These are phyloP conservation scores for Sesamia nonagrioides DNA, from an alignment of 1,140 invertebrate genomes.

Conservation along the genomic window DNA sequence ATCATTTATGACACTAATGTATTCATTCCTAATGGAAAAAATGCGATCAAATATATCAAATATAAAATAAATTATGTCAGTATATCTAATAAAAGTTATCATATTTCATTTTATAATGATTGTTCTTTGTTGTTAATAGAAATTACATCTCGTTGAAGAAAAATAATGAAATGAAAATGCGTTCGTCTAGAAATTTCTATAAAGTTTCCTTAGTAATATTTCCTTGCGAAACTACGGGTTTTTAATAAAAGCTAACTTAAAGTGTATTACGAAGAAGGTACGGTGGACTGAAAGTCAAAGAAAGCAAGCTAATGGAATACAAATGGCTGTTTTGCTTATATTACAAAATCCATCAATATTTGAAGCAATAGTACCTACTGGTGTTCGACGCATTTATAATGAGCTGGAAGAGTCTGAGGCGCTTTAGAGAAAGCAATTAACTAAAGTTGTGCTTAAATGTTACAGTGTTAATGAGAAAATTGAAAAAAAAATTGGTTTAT, in stretches of 20 bases:
- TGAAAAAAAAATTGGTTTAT: no score
- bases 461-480: no score
- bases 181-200: not conserved
- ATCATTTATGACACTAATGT: slow-evolving; percentile 7
- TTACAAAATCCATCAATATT: slow-evolving; percentile 82
- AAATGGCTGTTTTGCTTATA: slow-evolving; percentile 82
- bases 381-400: slow-evolving; percentile 5
- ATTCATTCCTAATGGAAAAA: slow-evolving; percentile 7
- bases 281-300: slow-evolving; percentile 56
- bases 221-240: slow-evolving; percentile 7
- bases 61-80: not conserved
- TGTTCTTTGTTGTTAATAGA: slow-evolving; percentile 5
- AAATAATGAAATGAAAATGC: slow-evolving; percentile 38
- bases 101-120: slow-evolving; percentile 12
- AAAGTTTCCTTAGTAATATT: slow-evolving; percentile 6
- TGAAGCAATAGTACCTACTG: slow-evolving; percentile 57
- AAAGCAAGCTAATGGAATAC: slow-evolving; percentile 80
- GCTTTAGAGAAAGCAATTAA: not conserved
- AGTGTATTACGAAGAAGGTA: slow-evolving; percentile 17
- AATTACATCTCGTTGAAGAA: not conserved
- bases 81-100: not conserved
- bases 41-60: not conserved
- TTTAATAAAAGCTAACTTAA: slow-evolving; percentile 35
- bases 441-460: not conserved
- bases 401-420: slow-evolving; percentile 55